Conservation (phyloP, 2,797 vertebrate species). For the Onychomys arenicola region DNA sequence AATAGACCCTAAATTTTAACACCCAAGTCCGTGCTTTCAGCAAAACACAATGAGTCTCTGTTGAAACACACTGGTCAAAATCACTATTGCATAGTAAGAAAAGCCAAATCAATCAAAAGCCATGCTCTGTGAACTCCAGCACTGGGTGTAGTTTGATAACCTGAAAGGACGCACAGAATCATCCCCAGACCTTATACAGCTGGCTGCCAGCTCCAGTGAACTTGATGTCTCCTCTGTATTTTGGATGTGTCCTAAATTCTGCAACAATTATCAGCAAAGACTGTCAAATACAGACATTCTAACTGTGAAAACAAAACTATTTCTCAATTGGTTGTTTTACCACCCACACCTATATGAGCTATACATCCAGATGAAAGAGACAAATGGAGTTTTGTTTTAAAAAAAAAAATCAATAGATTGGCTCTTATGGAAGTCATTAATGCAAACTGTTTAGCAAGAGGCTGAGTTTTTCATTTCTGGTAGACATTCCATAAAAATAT, state of each 20-base stretch:
- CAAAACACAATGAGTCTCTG: not conserved
- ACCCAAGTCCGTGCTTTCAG: not conserved
- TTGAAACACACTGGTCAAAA: not conserved
- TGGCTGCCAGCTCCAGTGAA: not conserved
- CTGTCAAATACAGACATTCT: constrained; percentile 60
- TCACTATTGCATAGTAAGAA: not conserved
- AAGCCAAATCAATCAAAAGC: not conserved
- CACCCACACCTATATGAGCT: constrained; percentile 66
- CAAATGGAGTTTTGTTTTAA: constrained; percentile 60
- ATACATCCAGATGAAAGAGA: constrained; percentile 73
- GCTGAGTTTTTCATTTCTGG: constrained; percentile 58
- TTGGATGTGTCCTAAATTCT: not conserved
- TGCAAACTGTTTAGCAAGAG: constrained; percentile 70
- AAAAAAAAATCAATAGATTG: constrained; percentile 73
- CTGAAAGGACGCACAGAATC: not conserved
- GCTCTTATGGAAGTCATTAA: constrained; percentile 76
- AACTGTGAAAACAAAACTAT: constrained; percentile 64
- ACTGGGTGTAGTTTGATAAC: not conserved
- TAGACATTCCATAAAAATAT: constrained; percentile 58
- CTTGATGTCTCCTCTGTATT: constrained; percentile 3
- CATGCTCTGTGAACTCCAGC: not conserved
- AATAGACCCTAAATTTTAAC: not conserved
- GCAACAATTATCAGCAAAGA: constrained; percentile 54
- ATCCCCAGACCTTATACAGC: not conserved
- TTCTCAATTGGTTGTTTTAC: constrained; percentile 60